Percentiles rank a stretch among this genome's conserved stretches.
phyloP scores from a whole-genome alignment of 64 coral and sea anemone genomes.

The Pocillopora damicornis region DNA sequence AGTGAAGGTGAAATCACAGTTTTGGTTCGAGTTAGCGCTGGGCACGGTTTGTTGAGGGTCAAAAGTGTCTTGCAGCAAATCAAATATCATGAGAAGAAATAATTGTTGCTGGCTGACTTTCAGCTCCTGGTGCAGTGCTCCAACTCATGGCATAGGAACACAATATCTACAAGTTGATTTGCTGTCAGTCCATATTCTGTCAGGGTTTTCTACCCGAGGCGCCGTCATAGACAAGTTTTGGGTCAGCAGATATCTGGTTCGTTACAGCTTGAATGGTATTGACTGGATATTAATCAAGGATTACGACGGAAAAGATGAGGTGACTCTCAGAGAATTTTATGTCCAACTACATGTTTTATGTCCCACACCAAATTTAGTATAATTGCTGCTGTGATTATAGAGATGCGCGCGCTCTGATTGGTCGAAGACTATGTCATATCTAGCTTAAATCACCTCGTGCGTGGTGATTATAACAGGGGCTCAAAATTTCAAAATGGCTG shows the following conservation, averaged over 20 bases:
- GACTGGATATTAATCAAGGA: not conserved
- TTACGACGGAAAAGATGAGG: not conserved
- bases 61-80: not conserved
- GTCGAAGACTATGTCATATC: too few relatives aligned
- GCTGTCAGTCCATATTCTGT: not conserved
- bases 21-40: too few relatives aligned
- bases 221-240: not conserved
- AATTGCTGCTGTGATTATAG: not conserved
- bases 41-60: not conserved
- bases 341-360: not conserved
- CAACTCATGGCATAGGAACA: not conserved
- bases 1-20: too few relatives aligned
- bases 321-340: not conserved
- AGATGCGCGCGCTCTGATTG: not conserved
- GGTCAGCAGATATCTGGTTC: not conserved
- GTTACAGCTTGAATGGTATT: not conserved
- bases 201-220: constrained; percentile 12
- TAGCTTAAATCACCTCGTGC: too few relatives aligned
- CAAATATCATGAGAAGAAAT: not conserved
- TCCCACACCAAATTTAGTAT: too few relatives aligned
- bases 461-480: too few relatives aligned
- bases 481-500: too few relatives aligned
- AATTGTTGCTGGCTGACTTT: not conserved
- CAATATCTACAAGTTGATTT: constrained; percentile 4
- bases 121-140: constrained; percentile 9